These are phyloP conservation scores for Sphenopsis melanotis DNA, from an alignment of 2,797 vertebrate species.

Conservation along the genomic window DNA sequence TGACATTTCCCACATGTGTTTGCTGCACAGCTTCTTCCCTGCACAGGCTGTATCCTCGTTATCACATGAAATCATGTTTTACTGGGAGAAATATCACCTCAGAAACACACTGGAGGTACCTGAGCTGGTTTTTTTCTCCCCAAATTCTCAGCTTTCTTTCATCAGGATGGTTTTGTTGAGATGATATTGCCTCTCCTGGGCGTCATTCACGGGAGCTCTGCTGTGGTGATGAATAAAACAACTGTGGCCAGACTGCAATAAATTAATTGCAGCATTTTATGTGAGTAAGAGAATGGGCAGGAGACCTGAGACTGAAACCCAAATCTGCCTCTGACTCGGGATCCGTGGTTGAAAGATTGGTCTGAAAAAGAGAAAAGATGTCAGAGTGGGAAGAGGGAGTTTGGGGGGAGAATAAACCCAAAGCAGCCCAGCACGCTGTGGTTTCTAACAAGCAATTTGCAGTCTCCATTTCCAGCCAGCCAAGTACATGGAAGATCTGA, in stretches of 20 bases:
- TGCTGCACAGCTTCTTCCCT: not conserved
- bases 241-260: conserved; percentile 64
- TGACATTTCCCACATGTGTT: not conserved
- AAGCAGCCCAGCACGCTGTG: not conserved
- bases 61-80: not conserved
- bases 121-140: not conserved
- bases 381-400: not conserved
- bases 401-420: not conserved
- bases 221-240: conserved; percentile 71
- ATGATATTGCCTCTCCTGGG: conserved; percentile 69
- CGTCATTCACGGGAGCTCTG: conserved; percentile 30
- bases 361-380: not conserved
- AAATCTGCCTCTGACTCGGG: not conserved
- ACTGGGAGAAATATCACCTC: conserved; percentile 37
- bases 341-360: not conserved
- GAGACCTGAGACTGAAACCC: conserved; percentile 41
- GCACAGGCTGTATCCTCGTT: not conserved
- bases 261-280: conserved; percentile 67
- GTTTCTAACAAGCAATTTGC: conserved; percentile 16
- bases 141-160: conserved; percentile 54
- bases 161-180: conserved; percentile 53
- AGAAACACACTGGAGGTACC: not conserved
- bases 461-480: conserved; percentile 4
- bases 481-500: conserved; percentile 17
- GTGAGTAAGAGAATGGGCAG: conserved; percentile 50